These are phyloP conservation scores for Decapterus maruadsi DNA, from an alignment of 2,797 vertebrate genomes.

Conservation along the genomic window DNA sequence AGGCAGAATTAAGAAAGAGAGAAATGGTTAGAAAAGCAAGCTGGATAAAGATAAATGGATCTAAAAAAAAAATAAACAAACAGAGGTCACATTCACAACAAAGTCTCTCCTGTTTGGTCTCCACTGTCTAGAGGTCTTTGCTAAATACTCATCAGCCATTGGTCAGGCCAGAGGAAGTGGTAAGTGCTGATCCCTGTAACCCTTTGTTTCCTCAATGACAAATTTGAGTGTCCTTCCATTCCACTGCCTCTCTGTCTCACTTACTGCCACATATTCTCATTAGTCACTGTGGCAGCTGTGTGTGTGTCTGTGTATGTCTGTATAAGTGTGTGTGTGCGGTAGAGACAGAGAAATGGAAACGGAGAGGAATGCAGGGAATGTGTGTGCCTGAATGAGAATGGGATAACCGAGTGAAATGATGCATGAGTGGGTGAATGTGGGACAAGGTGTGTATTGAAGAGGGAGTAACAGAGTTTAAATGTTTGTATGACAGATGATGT, in stretches of 20 bases:
- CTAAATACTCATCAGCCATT: constrained; percentile 63
- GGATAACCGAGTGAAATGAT: constrained; percentile 43
- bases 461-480: background rate
- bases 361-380: constrained; percentile 15
- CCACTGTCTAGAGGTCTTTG: constrained; percentile 27
- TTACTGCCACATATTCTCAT: constrained; percentile 75
- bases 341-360: constrained; percentile 43
- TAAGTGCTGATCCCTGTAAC: constrained; percentile 57
- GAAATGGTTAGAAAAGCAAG: constrained; percentile 28
- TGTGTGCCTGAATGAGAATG: constrained; percentile 7
- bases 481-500: constrained; percentile 7
- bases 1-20: constrained; percentile 35
- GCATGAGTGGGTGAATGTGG: constrained; percentile 28
- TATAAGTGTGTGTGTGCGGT: constrained; percentile 13
- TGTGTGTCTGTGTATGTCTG: constrained; percentile 22
- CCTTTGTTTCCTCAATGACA: constrained; percentile 78
- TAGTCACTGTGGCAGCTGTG: constrained; percentile 70
- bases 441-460: constrained; percentile 1
- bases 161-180: constrained; percentile 56
- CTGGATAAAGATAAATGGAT: constrained; percentile 49
- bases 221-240: constrained; percentile 75
- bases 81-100: constrained; percentile 60
- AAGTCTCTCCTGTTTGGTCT: constrained; percentile 23
- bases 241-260: constrained; percentile 73
- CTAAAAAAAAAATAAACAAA: constrained; percentile 37